A percentile compares a stretch with the other conserved stretches of the same genome.
These are phyloP conservation scores for Python bivittatus DNA, from an alignment of 2,113 vertebrate species.

Conservation along the genomic window DNA sequence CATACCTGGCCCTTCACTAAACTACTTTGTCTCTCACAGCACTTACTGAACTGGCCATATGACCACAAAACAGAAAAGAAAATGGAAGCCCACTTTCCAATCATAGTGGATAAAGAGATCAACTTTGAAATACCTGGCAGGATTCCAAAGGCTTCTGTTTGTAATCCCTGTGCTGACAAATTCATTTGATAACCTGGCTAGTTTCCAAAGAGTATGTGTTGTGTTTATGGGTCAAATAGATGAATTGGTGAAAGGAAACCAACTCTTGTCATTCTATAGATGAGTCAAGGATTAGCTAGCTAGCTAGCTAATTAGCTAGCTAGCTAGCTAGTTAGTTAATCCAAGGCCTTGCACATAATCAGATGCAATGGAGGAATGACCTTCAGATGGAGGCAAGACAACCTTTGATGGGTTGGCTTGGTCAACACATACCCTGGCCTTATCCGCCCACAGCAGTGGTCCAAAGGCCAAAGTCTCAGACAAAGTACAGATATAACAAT, in stretches of 20 bases:
- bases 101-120: background rate
- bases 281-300: background rate
- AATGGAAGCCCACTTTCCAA: background rate
- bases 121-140: background rate
- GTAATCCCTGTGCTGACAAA: background rate
- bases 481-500: background rate
- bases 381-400: background rate
- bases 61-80: background rate
- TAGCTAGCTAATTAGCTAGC: background rate
- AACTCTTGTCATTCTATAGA: background rate
- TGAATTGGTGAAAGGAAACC: background rate
- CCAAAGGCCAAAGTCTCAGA: background rate
- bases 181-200: background rate
- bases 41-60: background rate
- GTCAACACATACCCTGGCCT: background rate
- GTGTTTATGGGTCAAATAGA: background rate
- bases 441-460: background rate
- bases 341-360: background rate
- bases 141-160: background rate
- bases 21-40: background rate
- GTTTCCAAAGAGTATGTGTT: background rate
- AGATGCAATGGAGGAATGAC: background rate
- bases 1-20: background rate
- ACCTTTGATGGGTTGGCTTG: background rate
- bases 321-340: background rate